Evolutionary conservation across 2,113 vertebrate genomes (phyloP), one percentile per base, ranked within the genome.

Genomic region (Pavo muticus): DNA sequence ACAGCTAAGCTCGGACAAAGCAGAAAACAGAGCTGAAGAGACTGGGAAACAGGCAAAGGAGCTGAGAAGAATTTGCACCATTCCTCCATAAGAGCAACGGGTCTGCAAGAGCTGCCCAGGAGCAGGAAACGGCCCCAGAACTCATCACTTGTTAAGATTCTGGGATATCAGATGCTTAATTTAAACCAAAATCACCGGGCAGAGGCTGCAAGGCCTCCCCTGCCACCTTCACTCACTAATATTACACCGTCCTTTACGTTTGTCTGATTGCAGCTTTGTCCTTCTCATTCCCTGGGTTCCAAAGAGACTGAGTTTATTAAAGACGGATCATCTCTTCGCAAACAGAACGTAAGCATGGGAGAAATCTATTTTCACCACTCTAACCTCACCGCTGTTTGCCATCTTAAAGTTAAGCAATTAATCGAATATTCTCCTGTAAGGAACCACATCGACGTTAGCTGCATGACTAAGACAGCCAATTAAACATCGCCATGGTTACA

Each of bases 401-500:
- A 78, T 24, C 85, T 82, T n/a, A 39, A 73, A 91, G 80, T 35
- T n/a, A 87, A 87, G 83, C 92, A 88, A 91, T 95, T 95, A 94
- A 91, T 44, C 29, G 45, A 70, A 60, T 93, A 91, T 84, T 93
- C 65, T 69, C 2, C 56, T 12, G 71, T 10, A 8, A 91, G 87
- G 95, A 63, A 60, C 68, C 65, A 6, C n/a, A 87, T 52, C 47
- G 79, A 79, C 79, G 84, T 24, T 48, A 87, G 79, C 91, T 92
- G 87, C 63, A 30, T 75, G 91, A 94, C 72, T 88, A 47, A 88
- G 83, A 56, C 61, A 91, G 86, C 77, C 93, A 95, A 95, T 95
- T 96, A 96, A 87, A 9, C 82, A 94, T 95, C 3, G 4, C 96
- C 85, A 95, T 96, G 95, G 96, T 95, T 94, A 96, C 95, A 37